Percentiles rank a stretch among this genome's conserved stretches.
Evolutionary conservation across 2,113 vertebrate genomes (phyloP).

Genomic region (Bubo blakistoni): DNA sequence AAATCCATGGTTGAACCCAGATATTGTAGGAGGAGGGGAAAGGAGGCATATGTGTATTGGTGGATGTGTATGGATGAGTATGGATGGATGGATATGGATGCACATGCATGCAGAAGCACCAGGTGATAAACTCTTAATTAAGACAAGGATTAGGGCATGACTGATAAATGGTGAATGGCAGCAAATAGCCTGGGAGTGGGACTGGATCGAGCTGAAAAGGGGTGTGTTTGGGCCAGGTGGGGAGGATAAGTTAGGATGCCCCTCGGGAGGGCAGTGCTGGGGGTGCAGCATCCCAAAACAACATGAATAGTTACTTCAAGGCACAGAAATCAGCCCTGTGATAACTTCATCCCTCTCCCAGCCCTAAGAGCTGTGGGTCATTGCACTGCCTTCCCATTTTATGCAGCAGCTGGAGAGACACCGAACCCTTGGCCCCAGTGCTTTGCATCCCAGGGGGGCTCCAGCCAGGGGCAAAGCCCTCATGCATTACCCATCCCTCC

Average conservation of each 20-base stretch:
- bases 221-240: background rate
- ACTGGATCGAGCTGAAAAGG: background rate
- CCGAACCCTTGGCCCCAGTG: fast-evolving
- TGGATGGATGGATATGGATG: background rate
- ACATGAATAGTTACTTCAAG: background rate
- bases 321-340: background rate
- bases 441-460: background rate
- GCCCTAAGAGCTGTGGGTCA: background rate
- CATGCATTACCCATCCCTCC: background rate
- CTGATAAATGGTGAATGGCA: background rate
- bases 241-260: background rate
- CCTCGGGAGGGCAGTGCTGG: fast-evolving
- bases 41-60: background rate
- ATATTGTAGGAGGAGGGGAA: background rate
- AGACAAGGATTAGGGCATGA: background rate
- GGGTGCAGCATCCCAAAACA: background rate
- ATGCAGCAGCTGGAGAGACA: background rate
- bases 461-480: background rate
- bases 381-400: background rate
- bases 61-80: too few relatives aligned
- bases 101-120: background rate
- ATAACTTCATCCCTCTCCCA: background rate
- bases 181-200: background rate
- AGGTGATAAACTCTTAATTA: background rate
- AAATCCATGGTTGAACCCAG: background rate